Percentiles rank a stretch among this genome's conserved stretches.
Evolutionary conservation across 2,797 vertebrate species (phyloP).

Genomic region (Chromis chromis): DNA sequence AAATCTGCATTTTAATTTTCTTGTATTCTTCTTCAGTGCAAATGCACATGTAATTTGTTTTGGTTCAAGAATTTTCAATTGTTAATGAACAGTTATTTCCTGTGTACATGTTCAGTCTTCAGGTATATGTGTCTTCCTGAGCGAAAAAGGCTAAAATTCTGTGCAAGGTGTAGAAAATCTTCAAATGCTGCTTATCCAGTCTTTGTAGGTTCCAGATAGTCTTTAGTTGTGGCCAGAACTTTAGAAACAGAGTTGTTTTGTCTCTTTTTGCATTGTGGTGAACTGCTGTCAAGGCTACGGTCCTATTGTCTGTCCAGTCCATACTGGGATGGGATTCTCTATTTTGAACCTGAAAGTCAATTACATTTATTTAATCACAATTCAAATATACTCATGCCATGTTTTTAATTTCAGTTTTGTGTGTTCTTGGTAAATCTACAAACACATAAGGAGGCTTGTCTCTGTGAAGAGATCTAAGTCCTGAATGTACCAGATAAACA

Average conservation of each 20-base stretch:
- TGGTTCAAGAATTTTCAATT: neutral
- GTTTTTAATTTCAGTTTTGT: too few relatives aligned
- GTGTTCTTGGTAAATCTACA: neutral
- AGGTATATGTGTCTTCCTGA: neutral
- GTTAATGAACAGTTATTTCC: neutral
- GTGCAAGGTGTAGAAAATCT: neutral
- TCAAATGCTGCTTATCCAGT: too few relatives aligned
- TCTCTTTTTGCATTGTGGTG: neutral
- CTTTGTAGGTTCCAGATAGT: too few relatives aligned
- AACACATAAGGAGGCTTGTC: neutral
- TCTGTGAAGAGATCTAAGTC: slow-evolving; percentile 4
- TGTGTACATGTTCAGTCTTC: neutral
- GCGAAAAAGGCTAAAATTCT: neutral
- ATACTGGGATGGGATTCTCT: neutral
- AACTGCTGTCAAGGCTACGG: neutral
- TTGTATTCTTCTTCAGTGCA: neutral
- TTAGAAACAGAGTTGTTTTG: neutral
- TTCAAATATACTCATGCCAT: too few relatives aligned
- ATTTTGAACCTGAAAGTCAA: neutral
- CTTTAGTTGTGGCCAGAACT: too few relatives aligned
- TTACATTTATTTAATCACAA: neutral
- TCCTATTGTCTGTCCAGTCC: neutral
- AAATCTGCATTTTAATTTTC: too few relatives aligned
- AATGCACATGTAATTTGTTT: neutral
- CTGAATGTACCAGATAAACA: slow-evolving; percentile 8